Base-by-base conservation (phyloP, 2,888 invertebrate genomes). In the Cecidostiba fungosa region DNA sequence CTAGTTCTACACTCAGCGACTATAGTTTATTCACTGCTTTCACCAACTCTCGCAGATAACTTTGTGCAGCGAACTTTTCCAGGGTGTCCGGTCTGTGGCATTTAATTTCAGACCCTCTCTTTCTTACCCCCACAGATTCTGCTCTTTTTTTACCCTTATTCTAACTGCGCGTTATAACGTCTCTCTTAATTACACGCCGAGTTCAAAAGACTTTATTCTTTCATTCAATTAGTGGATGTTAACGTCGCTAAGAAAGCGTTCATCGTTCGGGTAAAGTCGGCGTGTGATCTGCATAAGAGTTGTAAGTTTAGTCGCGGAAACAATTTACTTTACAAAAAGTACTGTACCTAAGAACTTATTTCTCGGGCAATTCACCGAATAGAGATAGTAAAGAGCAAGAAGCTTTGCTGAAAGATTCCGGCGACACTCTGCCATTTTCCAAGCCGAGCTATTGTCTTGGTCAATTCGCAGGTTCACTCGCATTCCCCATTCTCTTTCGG, bases 1-100 rank as follows among this genome's bases (percentile, higher is more conserved):
- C n/a, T n/a, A 12, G 43, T 12, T 43, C 39, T 36, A 77, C 32
- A 77, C 36, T 36, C 36, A 3, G 29, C 54, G 54, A 19, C 59
- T 59, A 14, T 54, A 66, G 54, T 77, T 77, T 62, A 77, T 77
- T 77, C 59, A 36, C 19, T 6, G 29, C 36, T 36, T 77, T 19
- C 32, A 39, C 32, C 39, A 77, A 62, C 36, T 62, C 29, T n/a
- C n/a, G 54, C 54, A 14, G 10, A 77, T 77, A 77, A 77, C n/a
- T 76, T 50, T 76, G 50, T 29, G 19, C 32, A 32, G n/a, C 36
- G 32, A 62, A 66, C 66, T 70, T 36, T 36, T 66, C 23, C 23
- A 23, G 39, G 23, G 14, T 43, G 12, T 29, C 66, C 66, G 66
- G 29, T 66, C 26, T 66, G 66, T 29, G 29, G 66, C 66, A 66